A percentile compares a stretch with the other conserved stretches of the same genome.
phyloP scores from a whole-genome alignment of 2,888 invertebrate genomes.

The Sphinx pinastri region DNA sequence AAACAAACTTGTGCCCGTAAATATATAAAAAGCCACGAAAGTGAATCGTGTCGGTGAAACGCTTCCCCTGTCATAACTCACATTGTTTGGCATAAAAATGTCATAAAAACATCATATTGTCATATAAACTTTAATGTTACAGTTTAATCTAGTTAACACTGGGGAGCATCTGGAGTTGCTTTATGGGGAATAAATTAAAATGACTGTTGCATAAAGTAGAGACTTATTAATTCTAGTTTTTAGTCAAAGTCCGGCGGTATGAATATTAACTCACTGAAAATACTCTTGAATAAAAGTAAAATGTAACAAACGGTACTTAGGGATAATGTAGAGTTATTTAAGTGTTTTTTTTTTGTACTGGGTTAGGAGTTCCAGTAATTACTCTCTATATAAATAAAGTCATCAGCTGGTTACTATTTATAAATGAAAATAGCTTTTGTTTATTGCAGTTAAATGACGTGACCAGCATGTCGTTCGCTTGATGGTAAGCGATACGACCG shows the following conservation, averaged over 20 bases:
- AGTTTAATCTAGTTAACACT: conserved; percentile 8
- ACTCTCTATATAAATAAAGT: too few species aligned
- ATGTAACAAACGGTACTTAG: not conserved
- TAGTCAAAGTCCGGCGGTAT: too few species aligned
- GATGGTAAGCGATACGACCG: too few species aligned
- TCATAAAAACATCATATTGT: conserved; percentile 29
- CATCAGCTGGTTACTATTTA: not conserved
- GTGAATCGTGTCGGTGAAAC: conserved; percentile 9
- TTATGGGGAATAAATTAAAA: not conserved
- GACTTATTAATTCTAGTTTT: too few species aligned
- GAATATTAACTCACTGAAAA: too few species aligned
- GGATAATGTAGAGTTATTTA: too few species aligned
- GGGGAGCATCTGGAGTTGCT: not conserved
- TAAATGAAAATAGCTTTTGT: too few species aligned
- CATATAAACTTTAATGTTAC: conserved; percentile 26
- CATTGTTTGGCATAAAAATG: conserved; percentile 31
- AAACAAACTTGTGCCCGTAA: conserved; percentile 14
- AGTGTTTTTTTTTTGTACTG: too few species aligned
- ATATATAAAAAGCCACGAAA: conserved; percentile 12
- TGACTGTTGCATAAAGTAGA: too few species aligned
- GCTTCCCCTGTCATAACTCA: conserved; percentile 20
- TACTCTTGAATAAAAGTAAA: not conserved
- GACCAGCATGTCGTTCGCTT: too few species aligned
- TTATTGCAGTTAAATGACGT: too few species aligned
- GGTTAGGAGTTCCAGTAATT: too few species aligned